These are phyloP conservation scores for Phasia obesa DNA, from an alignment of 2,888 invertebrate genomes.

Conservation along the genomic window DNA sequence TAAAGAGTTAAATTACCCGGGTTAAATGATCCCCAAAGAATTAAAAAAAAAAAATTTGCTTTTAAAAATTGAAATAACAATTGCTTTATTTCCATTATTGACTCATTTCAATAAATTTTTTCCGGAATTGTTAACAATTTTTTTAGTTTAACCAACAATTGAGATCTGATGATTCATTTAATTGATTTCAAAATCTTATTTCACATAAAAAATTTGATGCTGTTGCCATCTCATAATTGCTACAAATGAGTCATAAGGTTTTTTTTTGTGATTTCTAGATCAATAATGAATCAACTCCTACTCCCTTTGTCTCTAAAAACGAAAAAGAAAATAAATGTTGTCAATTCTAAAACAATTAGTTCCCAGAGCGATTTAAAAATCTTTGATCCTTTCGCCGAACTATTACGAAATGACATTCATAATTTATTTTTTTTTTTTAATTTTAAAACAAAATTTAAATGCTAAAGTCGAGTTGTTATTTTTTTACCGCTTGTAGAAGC, in stretches of 20 bases:
- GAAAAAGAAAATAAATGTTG: not conserved
- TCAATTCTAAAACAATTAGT: constrained; percentile 53
- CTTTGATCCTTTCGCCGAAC: constrained; percentile 55
- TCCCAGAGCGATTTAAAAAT: constrained; percentile 28
- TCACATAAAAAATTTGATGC: constrained; percentile 29
- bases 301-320: constrained; percentile 22
- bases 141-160: constrained; percentile 31
- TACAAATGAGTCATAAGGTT: constrained; percentile 54
- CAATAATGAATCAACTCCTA: not conserved
- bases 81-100: no score
- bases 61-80: no score
- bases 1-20: no score
- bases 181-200: constrained; percentile 16
- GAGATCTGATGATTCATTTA: constrained; percentile 53
- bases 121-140: constrained; percentile 20
- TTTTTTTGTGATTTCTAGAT: constrained; percentile 23
- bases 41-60: no score
- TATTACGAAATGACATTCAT: constrained; percentile 32
- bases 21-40: no score
- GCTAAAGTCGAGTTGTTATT: constrained; percentile 51
- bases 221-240: constrained; percentile 40
- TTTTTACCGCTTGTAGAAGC: constrained; percentile 51
- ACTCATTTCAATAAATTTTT: not conserved
- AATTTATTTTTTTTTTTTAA: constrained; percentile 46
- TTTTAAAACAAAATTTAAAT: constrained; percentile 29